Base-by-base conservation (phyloP, 2,113 vertebrate genomes). In the Ceyx cyanopectus region DNA sequence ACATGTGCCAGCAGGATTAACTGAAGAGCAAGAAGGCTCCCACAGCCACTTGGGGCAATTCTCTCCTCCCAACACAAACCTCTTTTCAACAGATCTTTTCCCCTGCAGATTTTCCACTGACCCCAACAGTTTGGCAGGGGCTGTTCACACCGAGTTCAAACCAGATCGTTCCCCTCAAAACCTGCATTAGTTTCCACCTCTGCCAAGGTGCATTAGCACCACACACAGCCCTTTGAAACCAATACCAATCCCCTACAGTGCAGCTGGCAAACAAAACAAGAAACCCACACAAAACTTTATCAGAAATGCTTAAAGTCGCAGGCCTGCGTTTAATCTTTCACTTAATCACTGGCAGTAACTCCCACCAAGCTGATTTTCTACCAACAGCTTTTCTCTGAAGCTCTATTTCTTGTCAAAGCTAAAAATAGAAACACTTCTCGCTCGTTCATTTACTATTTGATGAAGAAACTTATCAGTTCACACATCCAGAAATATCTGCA, bases 401-500 rank as follows among this genome's bases (percentile, higher is more conserved):
- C 74, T 92, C 67, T 94, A 92, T 66, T 77, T 82, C 93, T 95
- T 92, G 87, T 89, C 72, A 91, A 68, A 96, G 46, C 41, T 74
- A 26, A 77, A 95, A 96, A 95, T 87, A 95, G 94, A 89, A 95
- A 74, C 85, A 85, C 90, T 95, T 94, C 93, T 95, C 92, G 67
- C 68, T 95, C 85, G 40, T 92, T 92, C 94, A 95, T 89, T 87
- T 90, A 94, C 94, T 95, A 85, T 95, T 91, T 80, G 93, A 95
- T 92, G 87, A 90, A 95, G 79, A 95, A 95, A 92, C 67, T 91
- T 90, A 90, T 87, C 94, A 95, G 94, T 85, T 87, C 89, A 91
- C 93, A 92, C 75, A 92, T 85, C 72, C 92, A 89, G 60, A 94
- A 92, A 81, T 89, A 95, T 56, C 72, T 87, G 37, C 60, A 80